Base-by-base conservation (phyloP, 2,797 vertebrate species). In the Vultur gryphus region DNA sequence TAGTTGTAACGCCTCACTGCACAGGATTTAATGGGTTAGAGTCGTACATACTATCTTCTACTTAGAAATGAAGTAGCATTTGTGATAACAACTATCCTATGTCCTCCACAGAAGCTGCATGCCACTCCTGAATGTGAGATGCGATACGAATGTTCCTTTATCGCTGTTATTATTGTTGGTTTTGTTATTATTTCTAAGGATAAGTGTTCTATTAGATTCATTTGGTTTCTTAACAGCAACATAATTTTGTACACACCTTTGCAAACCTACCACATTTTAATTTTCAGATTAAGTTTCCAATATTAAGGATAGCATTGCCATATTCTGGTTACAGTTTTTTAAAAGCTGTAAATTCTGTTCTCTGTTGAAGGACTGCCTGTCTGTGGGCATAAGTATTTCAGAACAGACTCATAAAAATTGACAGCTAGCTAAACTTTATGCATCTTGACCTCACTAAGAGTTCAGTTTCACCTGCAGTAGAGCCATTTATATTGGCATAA, bases 391-490 rank as follows among this genome's bases (percentile, higher is more conserved):
- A 62, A 52, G 81, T 83, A 57, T 85, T 93, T 92, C 81, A 85
- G 67, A 89, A n/a, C 4, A 87, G 59, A 95, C 73, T 35, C 55
- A 80, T 97, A 91, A 95, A 95, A 95, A 90, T 8, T 89, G 90
- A 89, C 87, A 93, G 59, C 84, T 51, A 69, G 57, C 70, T 93
- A 94, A 95, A 95, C 67, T 83, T 91, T 37, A 41, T 49, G 72
- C 49, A 77, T 67, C 82, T 64, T 87, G 84, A 59, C 75, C 89
- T 93, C 77, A 33, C 51, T 37, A 51, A 72, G 67, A 87, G 65
- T 76, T 79, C 85, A 59, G 62, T 75, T 95, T 58, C 66, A 95
- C 91, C 89, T 92, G 64, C 65, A 88, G 58, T 4, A 82, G n/a
- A 84, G 59, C 35, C 72, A 89, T 90, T 92, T 80, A 66, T 88